phyloP scores from a whole-genome alignment of 2,797 vertebrate species.

The Cuniculus paca region DNA sequence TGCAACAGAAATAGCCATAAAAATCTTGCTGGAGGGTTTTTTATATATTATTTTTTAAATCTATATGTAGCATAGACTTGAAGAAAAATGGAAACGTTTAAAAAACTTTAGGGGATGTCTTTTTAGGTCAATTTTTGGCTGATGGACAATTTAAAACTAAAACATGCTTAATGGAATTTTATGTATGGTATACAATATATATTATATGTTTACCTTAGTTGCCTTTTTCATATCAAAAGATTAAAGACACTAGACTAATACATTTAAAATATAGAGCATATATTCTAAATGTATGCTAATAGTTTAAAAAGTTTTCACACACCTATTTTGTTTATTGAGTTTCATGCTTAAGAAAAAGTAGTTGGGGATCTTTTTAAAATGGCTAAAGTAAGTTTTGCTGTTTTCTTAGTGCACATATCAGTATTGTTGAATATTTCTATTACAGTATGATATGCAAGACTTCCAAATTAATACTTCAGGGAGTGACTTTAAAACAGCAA shows the following conservation, averaged over 20 bases:
- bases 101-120: not conserved
- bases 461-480: not conserved
- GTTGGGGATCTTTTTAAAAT: not conserved
- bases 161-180: not conserved
- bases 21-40: not conserved
- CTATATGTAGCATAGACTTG: not conserved
- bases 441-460: not conserved
- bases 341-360: not conserved
- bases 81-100: conserved; percentile 48
- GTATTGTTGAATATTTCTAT: not conserved
- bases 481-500: not conserved
- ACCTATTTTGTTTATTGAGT: not conserved
- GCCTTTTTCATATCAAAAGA: not conserved
- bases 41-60: conserved; percentile 14
- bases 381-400: not conserved
- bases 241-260: not conserved
- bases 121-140: conserved; percentile 30
- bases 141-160: conserved; percentile 26
- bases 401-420: not conserved
- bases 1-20: not conserved
- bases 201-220: not conserved
- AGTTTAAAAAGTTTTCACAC: not conserved
- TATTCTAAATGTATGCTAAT: not conserved
- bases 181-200: not conserved
- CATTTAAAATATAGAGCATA: conserved; percentile 31